Base-by-base conservation (phyloP, 2,888 invertebrate species). In the Cataglyphis cursor region DNA sequence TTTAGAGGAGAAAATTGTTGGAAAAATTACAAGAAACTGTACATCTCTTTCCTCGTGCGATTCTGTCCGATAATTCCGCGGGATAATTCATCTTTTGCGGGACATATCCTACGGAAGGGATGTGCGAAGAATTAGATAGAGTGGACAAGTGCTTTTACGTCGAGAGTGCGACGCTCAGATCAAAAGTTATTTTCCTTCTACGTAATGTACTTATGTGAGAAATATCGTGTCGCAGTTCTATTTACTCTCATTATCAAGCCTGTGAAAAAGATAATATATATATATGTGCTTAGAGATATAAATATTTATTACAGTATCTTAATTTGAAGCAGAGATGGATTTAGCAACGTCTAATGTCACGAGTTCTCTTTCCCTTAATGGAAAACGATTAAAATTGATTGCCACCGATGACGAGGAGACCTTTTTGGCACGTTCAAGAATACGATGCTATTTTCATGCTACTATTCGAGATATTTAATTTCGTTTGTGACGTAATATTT, bases 171-270 rank as follows among this genome's bases (percentile, higher is more conserved):
- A 0, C 18, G 65, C 75, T 48, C 35, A 51, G 35, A 75, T 65
- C 65, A 75, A 12, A 51, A 75, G 18, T 75, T 75, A 75, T 75
- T 75, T 75, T 75, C 65, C 51, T 51, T 8, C 48, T n/a, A 24
- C 31, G 28, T 74, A 74, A 74, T 35, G 62, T 35, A 8, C 65
- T 75, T 75, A 35, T 51, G 24, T 75, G 35, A 51, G n/a, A 75
- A 48, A 64, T 65, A 51, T 75, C 51, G 12, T 12, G 10, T 62
- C 62, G 41, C 64, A 18, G 48, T 62, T 75, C 48, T 75, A 44
- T 62, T 21, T 44, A 51, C 48, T 75, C 48, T 64, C 35, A 44
- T 62, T 62, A 62, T 9, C 31, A 31, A 31, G 15, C 1, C 2
- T 24, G 24, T 18, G 18, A 1, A 21, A 24, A 31, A 21, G 18